These are phyloP conservation scores for Lepus europaeus DNA, from an alignment of 2,113 vertebrate species.

Conservation along the genomic window DNA sequence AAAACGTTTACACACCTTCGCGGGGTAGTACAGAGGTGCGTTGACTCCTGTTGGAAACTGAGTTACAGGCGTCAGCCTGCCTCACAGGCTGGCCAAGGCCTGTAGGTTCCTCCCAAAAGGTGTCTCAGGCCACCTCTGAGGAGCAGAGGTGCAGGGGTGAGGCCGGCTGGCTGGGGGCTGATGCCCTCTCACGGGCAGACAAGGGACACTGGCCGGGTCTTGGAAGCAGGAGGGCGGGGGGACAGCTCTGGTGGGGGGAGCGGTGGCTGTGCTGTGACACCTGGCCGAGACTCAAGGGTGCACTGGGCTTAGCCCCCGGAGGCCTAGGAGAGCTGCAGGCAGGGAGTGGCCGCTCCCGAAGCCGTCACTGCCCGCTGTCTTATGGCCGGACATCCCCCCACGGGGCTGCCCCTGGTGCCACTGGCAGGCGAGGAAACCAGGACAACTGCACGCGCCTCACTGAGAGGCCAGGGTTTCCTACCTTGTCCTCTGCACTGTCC, in stretches of 20 bases:
- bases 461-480: background rate
- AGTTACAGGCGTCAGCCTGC: background rate
- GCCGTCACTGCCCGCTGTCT: background rate
- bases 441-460: background rate
- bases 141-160: background rate
- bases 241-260: accelerated
- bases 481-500: background rate
- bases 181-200: background rate
- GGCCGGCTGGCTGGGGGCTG: background rate
- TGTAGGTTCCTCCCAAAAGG: background rate
- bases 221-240: background rate
- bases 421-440: background rate
- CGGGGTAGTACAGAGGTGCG: too few relatives aligned
- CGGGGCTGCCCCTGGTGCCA: background rate
- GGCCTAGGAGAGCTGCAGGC: background rate
- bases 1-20: background rate
- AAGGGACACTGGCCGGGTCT: too few relatives aligned
- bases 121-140: background rate
- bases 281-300: background rate
- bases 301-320: background rate
- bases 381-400: background rate
- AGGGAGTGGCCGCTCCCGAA: background rate
- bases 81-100: background rate
- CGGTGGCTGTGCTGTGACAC: too few relatives aligned
- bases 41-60: background rate